Evolutionary conservation across 2,888 invertebrate genomes (phyloP), one percentile per base, ranked within the genome.

Genomic region (Byasa hedistus): DNA sequence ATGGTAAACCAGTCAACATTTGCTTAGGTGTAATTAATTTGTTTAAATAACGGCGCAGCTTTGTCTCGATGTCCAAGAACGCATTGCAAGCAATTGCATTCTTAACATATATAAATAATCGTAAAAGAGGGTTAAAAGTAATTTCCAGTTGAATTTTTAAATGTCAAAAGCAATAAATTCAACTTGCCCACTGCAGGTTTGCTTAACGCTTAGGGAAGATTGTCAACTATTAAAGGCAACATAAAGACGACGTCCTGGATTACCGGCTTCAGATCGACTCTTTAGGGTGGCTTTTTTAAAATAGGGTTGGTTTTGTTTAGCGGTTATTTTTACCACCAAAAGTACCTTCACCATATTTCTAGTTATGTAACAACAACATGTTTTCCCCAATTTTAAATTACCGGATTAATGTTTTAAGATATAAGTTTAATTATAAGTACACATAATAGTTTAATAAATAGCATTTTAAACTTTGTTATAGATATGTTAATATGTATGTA

Each of bases 191-290:
- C 79, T 68, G 64, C 72, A 80, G 81, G 78, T 81, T 84, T 81
- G 73, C 75, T 73, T 76, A 70, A 70, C 74, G 73, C 74, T 78
- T 71, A 76, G 72, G 72, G 78, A 80, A 83, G 81, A 82, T 82
- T 81, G 80, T 76, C 77, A 79, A 81, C 82, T 82, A 84, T 83
- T 82, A 82, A 80, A 77, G 75, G 71, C 72, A 72, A 69, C 73
- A 72, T 70, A 71, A 70, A 72, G 68, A 68, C 61, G 61, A 72
- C 74, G 76, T 79, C 73, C 70, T 70, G 77, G 76, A 78, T 78
- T 76, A 78, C 74, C 75, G 60, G 59, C 68, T 65, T 64, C 72
- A 77, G 71, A 75, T 74, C 70, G 68, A 69, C 69, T 74, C 69
- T 57, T 17, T n/a, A 22, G 12, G 5, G 52, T 15, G 22, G 22